Evolutionary conservation across 2,888 invertebrate species (phyloP), one percentile per base, ranked within the genome.

Genomic region (Apeira syringaria): DNA sequence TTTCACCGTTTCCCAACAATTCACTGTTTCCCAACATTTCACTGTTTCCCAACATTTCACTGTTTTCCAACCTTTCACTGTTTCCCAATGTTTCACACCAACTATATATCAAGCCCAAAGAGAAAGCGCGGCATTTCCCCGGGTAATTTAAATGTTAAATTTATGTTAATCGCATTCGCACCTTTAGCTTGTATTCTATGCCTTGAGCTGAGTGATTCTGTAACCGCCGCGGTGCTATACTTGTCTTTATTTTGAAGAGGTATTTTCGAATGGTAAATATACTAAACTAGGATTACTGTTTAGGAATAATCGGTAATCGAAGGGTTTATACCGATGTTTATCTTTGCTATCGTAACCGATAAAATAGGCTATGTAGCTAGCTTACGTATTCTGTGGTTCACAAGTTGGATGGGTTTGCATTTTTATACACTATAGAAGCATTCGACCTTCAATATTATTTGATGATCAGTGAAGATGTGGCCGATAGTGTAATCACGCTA

Each of bases 61-160:
- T 5, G 26, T 26, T 15, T 1, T 4, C 5, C 5, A 33, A 32
- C 18, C 18, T 27, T 18, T 27, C 17, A 18, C 8, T 25, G 27
- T 25, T 15, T 30, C 28, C 29, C 4, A 35, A 30, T 13, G 34
- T 30, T 45, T 6, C 33, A 17, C 32, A 9, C 17, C n/a, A 9
- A 25, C 48, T 30, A 44, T 50, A 47, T 44, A 45, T 47, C 31
- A 40, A 43, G 20, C 20, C n/a, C 32, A 32, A 22, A 27, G 36
- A 45, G 40, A 45, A 46, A 37, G 37, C 47, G 31, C 41, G 42
- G 38, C 37, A 45, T 39, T 44, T 50, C 35, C 57, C 41, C 29
- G 53, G 51, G 61, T 72, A 72, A 79, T 80, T 80, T 78, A 74
- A 80, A 81, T 81, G 71, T 73, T 35, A 71, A 77, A 77, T 78